These are phyloP conservation scores for Loriculus beryllinus DNA, from an alignment of 2,797 vertebrate genomes.

Conservation along the genomic window DNA sequence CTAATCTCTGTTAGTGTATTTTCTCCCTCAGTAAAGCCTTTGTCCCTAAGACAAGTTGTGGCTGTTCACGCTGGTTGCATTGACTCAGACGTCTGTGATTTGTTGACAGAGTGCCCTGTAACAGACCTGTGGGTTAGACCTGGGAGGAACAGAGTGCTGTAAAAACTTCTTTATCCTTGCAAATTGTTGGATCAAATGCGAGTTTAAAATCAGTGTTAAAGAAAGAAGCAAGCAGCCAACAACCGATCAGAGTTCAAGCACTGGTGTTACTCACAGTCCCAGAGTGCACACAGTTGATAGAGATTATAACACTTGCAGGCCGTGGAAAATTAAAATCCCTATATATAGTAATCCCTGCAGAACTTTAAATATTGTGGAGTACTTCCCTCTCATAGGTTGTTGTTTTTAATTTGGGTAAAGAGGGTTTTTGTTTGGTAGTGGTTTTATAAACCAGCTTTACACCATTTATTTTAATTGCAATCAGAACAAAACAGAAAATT, in stretches of 20 bases:
- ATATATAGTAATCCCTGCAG: constrained; percentile 37
- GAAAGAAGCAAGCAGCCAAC: neutral
- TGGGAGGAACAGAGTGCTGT: neutral
- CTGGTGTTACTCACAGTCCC: constrained; percentile 19
- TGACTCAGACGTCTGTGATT: neutral
- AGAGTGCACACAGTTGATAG: neutral
- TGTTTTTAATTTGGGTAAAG: constrained; percentile 34
- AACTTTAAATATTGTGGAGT: constrained; percentile 44
- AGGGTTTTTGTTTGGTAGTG: constrained; percentile 43
- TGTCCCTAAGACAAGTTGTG: neutral
- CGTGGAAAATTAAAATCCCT: constrained; percentile 50
- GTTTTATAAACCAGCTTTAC: constrained; percentile 44
- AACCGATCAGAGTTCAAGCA: neutral
- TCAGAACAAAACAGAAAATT: constrained; percentile 47
- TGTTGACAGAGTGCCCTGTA: neutral
- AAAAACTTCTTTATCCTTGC: neutral
- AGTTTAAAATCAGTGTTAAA: neutral
- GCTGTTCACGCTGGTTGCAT: neutral
- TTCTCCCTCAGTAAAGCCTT: neutral
- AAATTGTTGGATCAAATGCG: neutral
- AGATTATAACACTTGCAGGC: constrained; percentile 27
- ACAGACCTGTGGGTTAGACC: neutral
- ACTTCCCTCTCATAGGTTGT: neutral
- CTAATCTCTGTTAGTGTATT: neutral
- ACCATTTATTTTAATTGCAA: constrained; percentile 34